Percentiles rank a stretch among this genome's conserved stretches.
These are phyloP conservation scores for Anser cygnoides DNA, from an alignment of 2,113 vertebrate genomes.

Conservation along the genomic window DNA sequence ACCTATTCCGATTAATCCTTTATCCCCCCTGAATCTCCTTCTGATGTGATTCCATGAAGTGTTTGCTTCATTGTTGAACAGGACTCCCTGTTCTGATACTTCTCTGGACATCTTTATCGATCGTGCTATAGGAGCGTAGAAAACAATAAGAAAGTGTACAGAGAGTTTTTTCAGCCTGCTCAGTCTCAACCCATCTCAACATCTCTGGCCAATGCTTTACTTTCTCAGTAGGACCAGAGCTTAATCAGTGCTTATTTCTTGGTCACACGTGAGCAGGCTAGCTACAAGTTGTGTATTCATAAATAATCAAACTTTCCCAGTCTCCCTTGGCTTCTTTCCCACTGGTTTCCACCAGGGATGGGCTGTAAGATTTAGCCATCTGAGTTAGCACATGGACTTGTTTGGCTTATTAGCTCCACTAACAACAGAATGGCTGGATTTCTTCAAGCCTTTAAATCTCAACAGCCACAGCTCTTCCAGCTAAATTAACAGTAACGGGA, in stretches of 20 bases:
- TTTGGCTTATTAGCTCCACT: constrained; percentile 3
- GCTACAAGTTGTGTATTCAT: neutral
- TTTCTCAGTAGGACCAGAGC: neutral
- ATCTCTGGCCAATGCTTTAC: neutral
- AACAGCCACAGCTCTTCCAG: neutral
- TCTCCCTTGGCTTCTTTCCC: neutral
- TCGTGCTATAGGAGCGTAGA: neutral
- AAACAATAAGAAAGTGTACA: rapidly evolving
- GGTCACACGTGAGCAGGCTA: neutral
- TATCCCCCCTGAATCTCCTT: neutral
- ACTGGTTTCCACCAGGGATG: neutral
- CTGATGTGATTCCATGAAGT: neutral
- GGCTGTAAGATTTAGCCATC: neutral
- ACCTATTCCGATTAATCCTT: neutral
- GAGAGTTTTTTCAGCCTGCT: neutral
- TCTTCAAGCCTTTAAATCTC: constrained; percentile 19
- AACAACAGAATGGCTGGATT: neutral
- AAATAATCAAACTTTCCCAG: neutral
- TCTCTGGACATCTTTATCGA: neutral
- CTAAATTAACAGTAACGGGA: constrained; percentile 36
- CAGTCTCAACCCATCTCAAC: neutral
- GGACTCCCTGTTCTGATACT: neutral
- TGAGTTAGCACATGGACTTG: neutral
- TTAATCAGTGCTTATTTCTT: neutral
- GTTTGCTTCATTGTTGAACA: neutral